Evolutionary conservation across 2,888 invertebrate species (phyloP).

Genomic region (Synanthedon vespiformis): DNA sequence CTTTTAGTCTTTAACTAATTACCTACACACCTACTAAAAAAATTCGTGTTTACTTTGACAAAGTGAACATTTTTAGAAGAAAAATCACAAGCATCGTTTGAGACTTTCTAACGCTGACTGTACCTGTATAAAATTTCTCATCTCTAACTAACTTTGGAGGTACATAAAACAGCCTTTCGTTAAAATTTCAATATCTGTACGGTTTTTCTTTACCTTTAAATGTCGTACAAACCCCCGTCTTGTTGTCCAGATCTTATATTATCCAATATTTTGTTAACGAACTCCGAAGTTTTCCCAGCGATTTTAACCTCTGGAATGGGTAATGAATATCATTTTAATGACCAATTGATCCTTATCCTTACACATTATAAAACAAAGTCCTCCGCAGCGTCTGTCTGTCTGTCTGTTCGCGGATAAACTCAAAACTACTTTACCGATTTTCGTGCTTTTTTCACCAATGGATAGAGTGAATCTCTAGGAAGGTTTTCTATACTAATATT

Average conservation of each 20-base stretch:
- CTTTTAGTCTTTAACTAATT: no score
- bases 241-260: slow-evolving; percentile 85
- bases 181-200: slow-evolving; percentile 36
- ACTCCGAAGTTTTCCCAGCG: slow-evolving; percentile 92
- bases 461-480: no score
- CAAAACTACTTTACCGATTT: no score
- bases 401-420: no score
- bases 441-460: no score
- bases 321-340: slow-evolving; percentile 4
- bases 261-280: slow-evolving; percentile 91
- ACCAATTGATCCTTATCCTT: background rate
- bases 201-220: slow-evolving; percentile 44
- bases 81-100: no score
- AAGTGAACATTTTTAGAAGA: no score
- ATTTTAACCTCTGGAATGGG: slow-evolving; percentile 81
- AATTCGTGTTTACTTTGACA: no score
- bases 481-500: no score
- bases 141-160: slow-evolving; percentile 67
- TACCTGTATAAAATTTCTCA: slow-evolving; percentile 33
- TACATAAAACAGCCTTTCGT: slow-evolving; percentile 69
- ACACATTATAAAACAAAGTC: no score
- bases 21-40: no score
- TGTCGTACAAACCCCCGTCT: slow-evolving; percentile 82
- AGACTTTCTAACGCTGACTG: background rate
- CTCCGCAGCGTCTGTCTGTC: no score